Evolutionary conservation across 2,113 vertebrate species (phyloP).

Genomic region (Baryphthengus martii): DNA sequence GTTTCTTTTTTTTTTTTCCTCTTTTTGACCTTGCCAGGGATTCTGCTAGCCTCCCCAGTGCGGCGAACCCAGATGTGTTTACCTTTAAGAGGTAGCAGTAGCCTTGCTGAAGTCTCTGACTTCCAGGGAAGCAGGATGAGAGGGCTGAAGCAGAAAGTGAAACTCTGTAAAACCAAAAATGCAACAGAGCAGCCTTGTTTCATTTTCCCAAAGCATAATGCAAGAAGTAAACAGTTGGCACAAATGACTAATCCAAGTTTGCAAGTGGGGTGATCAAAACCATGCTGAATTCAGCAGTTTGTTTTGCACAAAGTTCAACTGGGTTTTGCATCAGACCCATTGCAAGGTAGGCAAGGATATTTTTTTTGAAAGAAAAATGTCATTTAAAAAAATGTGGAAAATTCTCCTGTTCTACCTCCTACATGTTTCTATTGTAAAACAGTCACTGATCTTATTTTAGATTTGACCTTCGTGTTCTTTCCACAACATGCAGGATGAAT

Average conservation of each 20-base stretch:
- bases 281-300: not conserved
- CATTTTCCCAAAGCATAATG: constrained; percentile 33
- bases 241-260: constrained; percentile 49
- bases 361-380: constrained; percentile 44
- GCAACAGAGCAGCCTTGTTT: constrained; percentile 12
- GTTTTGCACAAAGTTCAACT: not conserved
- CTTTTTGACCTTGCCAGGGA: not conserved
- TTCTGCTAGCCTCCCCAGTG: not conserved
- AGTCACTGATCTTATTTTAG: constrained; percentile 77
- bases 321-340: not conserved
- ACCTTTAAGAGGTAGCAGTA: not conserved
- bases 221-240: constrained; percentile 50
- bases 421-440: constrained; percentile 78
- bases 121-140: constrained; percentile 44
- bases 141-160: constrained; percentile 53
- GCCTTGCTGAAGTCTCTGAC: not conserved
- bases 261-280: constrained; percentile 18
- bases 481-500: constrained; percentile 64
- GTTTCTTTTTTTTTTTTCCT: fast-evolving
- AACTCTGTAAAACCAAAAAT: constrained; percentile 27
- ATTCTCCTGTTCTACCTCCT: constrained; percentile 71
- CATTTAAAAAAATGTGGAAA: constrained; percentile 71
- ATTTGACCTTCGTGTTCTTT: constrained; percentile 70
- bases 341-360: not conserved
- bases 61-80: not conserved